A percentile compares a stretch with the other conserved stretches of the same genome.
phyloP scores from a whole-genome alignment of 2,797 vertebrate genomes.

The Hippocampus kuda region DNA sequence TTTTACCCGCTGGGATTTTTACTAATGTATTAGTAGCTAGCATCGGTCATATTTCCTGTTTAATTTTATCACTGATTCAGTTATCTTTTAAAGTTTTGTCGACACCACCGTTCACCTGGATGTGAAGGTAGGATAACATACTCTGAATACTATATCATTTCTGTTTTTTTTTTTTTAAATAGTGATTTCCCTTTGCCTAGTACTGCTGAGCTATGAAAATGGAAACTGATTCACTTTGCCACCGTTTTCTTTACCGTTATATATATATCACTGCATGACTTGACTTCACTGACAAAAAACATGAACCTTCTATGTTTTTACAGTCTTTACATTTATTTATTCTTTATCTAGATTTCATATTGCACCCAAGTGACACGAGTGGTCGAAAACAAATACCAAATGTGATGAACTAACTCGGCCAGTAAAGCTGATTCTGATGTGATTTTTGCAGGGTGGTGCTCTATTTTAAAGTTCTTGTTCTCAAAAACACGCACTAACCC shows the following conservation, averaged over 20 bases:
- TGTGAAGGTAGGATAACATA: conserved; percentile 52
- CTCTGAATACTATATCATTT: not conserved
- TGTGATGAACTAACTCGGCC: not conserved
- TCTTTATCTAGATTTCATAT: not conserved
- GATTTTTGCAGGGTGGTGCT: not conserved
- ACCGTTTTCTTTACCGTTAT: not conserved
- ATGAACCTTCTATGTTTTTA: not conserved
- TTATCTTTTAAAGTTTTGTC: conserved; percentile 10
- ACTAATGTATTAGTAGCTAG: not conserved
- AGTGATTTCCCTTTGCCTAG: not conserved
- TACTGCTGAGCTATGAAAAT: too few species aligned
- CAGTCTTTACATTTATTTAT: not conserved
- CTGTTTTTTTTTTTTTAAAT: not conserved
- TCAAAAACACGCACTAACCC: not conserved
- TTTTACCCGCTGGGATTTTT: not conserved
- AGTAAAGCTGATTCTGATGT: not conserved
- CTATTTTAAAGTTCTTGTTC: not conserved
- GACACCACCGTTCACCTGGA: conserved; percentile 38
- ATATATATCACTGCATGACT: too few species aligned
- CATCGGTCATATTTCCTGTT: not conserved
- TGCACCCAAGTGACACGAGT: not conserved
- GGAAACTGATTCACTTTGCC: not conserved
- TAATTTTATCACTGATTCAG: not conserved
- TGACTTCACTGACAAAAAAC: not conserved
- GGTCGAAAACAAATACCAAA: not conserved